Evolutionary conservation across 2,113 vertebrate genomes (phyloP).

Genomic region (Lycocorax pyrrhopterus): DNA sequence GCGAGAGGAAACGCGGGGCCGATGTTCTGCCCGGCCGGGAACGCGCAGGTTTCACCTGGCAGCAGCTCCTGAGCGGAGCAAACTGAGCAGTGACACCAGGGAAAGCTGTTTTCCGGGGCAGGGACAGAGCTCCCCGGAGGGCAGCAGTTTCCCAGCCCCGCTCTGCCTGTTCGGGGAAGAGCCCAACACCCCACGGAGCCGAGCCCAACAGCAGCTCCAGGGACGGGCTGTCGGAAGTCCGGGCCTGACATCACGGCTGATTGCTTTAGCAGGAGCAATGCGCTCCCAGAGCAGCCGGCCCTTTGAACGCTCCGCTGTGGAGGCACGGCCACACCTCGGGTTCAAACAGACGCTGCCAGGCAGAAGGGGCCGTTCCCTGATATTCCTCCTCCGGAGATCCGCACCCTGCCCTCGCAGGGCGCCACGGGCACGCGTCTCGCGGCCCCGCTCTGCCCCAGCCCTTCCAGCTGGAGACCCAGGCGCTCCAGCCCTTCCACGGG

Average conservation of each 20-base stretch:
- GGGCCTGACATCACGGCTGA: conserved; percentile 1
- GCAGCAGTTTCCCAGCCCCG: background rate
- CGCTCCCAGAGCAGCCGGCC: background rate
- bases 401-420: background rate
- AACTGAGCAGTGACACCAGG: background rate
- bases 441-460: background rate
- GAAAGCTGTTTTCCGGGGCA: background rate
- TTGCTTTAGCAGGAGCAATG: conserved; percentile 5
- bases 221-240: background rate
- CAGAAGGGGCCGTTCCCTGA: background rate
- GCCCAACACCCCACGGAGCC: background rate
- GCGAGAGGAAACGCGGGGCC: fast-evolving
- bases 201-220: background rate
- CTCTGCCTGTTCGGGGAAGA: background rate
- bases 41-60: background rate
- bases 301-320: background rate
- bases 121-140: background rate
- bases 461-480: background rate
- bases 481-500: background rate
- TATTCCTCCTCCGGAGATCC: background rate
- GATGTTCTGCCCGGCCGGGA: fast-evolving
- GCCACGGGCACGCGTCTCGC: background rate
- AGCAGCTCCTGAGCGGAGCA: fast-evolving
- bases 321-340: conserved; percentile 1
- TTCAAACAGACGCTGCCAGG: background rate